phyloP scores from a whole-genome alignment of 2,888 invertebrate genomes.

The Eristalinus sepulchralis region DNA sequence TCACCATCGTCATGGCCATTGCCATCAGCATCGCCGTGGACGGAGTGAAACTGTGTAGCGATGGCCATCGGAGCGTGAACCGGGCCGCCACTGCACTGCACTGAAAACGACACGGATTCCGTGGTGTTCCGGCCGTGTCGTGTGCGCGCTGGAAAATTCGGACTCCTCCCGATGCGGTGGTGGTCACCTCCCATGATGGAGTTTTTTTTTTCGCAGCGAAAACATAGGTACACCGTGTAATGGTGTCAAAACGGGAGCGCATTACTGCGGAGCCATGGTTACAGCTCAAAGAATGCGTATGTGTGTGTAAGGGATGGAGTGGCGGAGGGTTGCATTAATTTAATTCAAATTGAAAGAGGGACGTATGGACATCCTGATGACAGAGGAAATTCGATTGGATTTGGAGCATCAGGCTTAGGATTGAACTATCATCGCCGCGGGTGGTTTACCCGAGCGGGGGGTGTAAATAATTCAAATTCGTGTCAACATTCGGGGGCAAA shows the following conservation, averaged over 20 bases:
- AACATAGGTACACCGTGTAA: constrained; percentile 49
- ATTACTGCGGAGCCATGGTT: constrained; percentile 26
- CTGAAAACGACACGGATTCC: constrained; percentile 37
- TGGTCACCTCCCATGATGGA: neutral
- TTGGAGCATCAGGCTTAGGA: neutral
- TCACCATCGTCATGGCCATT: too few relatives aligned
- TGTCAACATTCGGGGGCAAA: neutral
- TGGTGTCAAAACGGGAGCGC: constrained; percentile 36
- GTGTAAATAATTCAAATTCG: constrained; percentile 23
- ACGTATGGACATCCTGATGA: neutral
- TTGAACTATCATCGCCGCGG: neutral
- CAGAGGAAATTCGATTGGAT: neutral
- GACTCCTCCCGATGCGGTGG: constrained; percentile 2
- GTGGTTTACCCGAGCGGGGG: neutral
- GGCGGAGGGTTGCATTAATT: constrained; percentile 39
- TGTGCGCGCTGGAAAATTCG: constrained; percentile 10
- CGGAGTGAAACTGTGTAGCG: constrained; percentile 44
- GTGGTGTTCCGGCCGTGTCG: constrained; percentile 53
- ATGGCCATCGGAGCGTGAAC: constrained; percentile 42
- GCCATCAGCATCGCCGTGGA: constrained; percentile 11
- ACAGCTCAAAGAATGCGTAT: constrained; percentile 24
- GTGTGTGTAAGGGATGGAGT: neutral
- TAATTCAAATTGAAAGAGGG: constrained; percentile 33
- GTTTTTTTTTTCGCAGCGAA: constrained; percentile 7
- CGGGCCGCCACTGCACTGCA: constrained; percentile 23